Evolutionary conservation across 2,888 invertebrate genomes (phyloP).

Genomic region (Xylota sylvarum): DNA sequence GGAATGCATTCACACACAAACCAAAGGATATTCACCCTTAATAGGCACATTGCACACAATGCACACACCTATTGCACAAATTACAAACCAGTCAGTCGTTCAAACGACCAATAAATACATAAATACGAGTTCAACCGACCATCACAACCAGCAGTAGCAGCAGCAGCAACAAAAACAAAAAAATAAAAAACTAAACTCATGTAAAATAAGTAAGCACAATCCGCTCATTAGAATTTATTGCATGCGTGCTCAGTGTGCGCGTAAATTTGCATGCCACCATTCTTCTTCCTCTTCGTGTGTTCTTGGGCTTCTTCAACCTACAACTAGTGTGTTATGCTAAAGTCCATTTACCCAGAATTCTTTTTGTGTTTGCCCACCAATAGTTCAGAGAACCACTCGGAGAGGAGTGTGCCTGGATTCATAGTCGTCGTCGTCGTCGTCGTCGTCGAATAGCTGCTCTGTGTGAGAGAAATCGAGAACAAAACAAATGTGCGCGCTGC

Average conservation of each 20-base stretch:
- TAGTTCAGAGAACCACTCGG: neutral
- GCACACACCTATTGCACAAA: conserved; percentile 54
- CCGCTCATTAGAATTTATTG: conserved; percentile 74
- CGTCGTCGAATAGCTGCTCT: neutral
- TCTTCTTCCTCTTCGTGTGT: conserved; percentile 8
- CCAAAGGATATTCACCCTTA: conserved; percentile 73
- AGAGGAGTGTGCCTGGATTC: conserved; percentile 3
- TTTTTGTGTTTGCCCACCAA: conserved; percentile 11
- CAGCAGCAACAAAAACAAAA: conserved; percentile 4
- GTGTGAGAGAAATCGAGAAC: conserved; percentile 48
- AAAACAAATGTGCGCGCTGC: conserved; percentile 30
- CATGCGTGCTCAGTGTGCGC: conserved; percentile 71
- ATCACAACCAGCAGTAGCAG: neutral
- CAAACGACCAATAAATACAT: conserved; percentile 60
- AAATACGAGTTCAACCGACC: conserved; percentile 68
- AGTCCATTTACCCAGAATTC: conserved; percentile 73
- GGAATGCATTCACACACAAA: conserved; percentile 50
- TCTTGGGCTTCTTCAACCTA: neutral
- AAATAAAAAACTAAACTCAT: conserved; percentile 14
- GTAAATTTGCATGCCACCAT: conserved; percentile 72
- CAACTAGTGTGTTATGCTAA: conserved; percentile 16
- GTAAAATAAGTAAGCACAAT: conserved; percentile 55
- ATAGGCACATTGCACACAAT: conserved; percentile 35
- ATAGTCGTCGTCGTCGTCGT: neutral
- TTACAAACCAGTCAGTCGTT: conserved; percentile 59